Base-by-base conservation (phyloP, 1,140 invertebrate species). In the Spodoptera frugiperda region DNA sequence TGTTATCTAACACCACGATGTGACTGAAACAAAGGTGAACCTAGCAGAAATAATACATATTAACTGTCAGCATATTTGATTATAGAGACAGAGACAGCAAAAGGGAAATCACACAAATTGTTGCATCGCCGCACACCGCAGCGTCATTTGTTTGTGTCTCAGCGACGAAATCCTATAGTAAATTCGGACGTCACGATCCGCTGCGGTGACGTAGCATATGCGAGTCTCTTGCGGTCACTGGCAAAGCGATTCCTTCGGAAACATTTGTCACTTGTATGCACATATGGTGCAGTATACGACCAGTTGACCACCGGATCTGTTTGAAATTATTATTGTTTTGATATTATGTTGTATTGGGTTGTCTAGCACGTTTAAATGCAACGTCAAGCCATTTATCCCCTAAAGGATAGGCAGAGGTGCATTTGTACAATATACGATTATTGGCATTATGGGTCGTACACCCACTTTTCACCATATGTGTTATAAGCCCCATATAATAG, bases 191-290 rank as follows among this genome's bases (percentile, higher is more conserved):
- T 61, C 57, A 61, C 57, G 33, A 61, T 61, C 17, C 57, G n/a
- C 4, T 61, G 57, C 33, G 33, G 57, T 15, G 57, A 44, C 57
- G 57, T 61, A 61, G 57, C 57, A 61, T 61, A 44, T 61, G 57
- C 57, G n/a, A 61, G 57, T 17, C 57, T 61, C 57, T 17, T 61
- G 57, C 57, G 57, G 57, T 61, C 33, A 61, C 57, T 61, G 39
- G 33, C 57, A 39, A 61, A 61, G 57, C 57, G 57, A 61, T 61
- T 61, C 57, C 57, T 61, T 61, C 33, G 57, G 57, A 17, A 61
- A 44, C 57, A 61, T 61, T 61, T 61, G 57, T 61, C 57, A 61
- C 57, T 44, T 19, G 57, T 61, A 44, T 61, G 33, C 57, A 61
- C 57, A 61, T 61, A 44, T 44, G 57, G 57, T 17, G 57, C 30